A percentile compares a stretch with the other conserved stretches of the same genome.
These are phyloP conservation scores for Microctenopoma steveboyesi DNA, from an alignment of 2,797 vertebrate species.

Conservation along the genomic window DNA sequence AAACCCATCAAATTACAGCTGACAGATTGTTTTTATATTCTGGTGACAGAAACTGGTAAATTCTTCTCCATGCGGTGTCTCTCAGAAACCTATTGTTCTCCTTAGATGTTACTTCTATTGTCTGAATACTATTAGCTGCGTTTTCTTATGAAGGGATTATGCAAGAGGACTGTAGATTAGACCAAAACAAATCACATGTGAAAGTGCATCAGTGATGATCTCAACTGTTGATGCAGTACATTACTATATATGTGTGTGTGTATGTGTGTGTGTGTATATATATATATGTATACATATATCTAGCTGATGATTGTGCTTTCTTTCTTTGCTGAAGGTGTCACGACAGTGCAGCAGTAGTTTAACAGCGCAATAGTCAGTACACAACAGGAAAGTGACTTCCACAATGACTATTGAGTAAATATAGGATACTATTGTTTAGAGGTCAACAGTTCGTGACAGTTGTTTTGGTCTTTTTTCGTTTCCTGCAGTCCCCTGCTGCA, in stretches of 20 bases:
- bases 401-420: no score
- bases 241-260: no score
- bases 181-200: background rate
- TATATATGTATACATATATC: no score
- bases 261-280: no score
- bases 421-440: background rate
- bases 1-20: no score
- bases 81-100: background rate
- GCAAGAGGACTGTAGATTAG: background rate
- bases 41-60: background rate
- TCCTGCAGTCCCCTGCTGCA: slow-evolving; percentile 36
- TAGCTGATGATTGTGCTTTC: background rate
- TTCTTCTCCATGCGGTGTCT: background rate
- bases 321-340: slow-evolving; percentile 1
- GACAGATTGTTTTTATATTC: background rate
- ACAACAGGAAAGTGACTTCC: background rate
- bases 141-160: background rate
- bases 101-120: background rate
- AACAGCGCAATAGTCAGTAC: background rate
- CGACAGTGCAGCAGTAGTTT: background rate
- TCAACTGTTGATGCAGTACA: background rate
- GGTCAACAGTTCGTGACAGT: slow-evolving; percentile 22
- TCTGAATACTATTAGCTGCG: slow-evolving; percentile 7
- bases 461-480: background rate
- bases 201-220: background rate